Base-by-base conservation (phyloP, 2,888 invertebrate genomes). In the Toxonevra muliebris region DNA sequence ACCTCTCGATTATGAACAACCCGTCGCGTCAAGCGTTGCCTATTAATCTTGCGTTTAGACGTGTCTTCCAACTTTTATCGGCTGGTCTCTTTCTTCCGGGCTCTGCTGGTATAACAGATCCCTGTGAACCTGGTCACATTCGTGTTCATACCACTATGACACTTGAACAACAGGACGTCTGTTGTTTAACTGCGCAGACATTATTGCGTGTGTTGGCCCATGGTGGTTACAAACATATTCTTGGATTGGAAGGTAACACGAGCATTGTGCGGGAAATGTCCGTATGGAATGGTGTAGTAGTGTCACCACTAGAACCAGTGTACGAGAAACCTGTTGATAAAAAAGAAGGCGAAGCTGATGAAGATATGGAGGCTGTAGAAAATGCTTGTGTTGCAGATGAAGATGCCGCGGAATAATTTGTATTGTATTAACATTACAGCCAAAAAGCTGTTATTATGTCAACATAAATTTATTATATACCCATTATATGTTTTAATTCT, bases 1-100 rank as follows among this genome's bases (percentile, higher is more conserved):
- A 98, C 86, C 95, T 97, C 87, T 93, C 96, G 69, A 95, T 98
- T 74, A 95, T 97, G 93, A 97, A 96, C 85, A 97, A 97, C 86
- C 96, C 97, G 0, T 93, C 93, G 66, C 86, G 97, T 13, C 96
- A 97, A 86, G 96, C 97, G 0, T 84, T 98, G 69, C 93, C 97
- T 2, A 92, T 98, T 70, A 96, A 96, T 79, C 90, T 93, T 61
- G 98, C 98, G 0, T 98, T 96, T 86, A 89, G 90, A 66, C 90
- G 98, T 65, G 93, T 95, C 3, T 90, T 99, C 71, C 96, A 98
- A 73, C 87, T 98, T 57, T 87, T 99, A 63, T 92, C 98, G 1
- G 94, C 97, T 15, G 99, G 98, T 0, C 88, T 98, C 72, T 97
- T 98, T 86, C 88, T 98, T 65, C 98, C 98, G 3, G 97, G 97